Evolutionary conservation across 2,888 invertebrate species (phyloP).

Genomic region (Hermaeophaga mercurialis): DNA sequence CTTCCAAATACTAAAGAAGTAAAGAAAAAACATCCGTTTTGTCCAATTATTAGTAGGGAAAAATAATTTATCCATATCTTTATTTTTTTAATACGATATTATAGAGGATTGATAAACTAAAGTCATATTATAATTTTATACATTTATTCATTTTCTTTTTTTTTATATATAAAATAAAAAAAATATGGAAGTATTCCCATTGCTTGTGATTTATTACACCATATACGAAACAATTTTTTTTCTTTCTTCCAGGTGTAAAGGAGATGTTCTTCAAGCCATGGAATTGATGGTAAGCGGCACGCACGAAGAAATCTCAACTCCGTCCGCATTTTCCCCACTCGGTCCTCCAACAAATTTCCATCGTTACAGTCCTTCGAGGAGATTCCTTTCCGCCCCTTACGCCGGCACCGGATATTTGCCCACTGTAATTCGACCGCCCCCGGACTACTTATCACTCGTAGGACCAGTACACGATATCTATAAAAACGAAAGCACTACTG

Average conservation of each 20-base stretch:
- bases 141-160: too few relatives aligned
- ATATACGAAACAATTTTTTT: too few relatives aligned
- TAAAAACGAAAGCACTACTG: conserved; percentile 55
- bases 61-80: too few relatives aligned
- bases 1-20: too few relatives aligned
- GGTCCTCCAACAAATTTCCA: conserved; percentile 67
- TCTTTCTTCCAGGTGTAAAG: conserved; percentile 58
- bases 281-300: conserved; percentile 77
- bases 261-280: conserved; percentile 91
- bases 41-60: too few relatives aligned
- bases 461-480: conserved; percentile 56
- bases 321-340: conserved; percentile 80
- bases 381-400: conserved; percentile 82
- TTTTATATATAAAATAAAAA: too few relatives aligned
- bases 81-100: too few relatives aligned
- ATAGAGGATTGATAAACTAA: too few relatives aligned
- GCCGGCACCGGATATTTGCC: conserved; percentile 83
- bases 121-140: too few relatives aligned
- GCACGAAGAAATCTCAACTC: conserved; percentile 49
- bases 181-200: too few relatives aligned
- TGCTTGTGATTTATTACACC: too few relatives aligned
- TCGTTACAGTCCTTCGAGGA: conserved; percentile 66
- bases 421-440: conserved; percentile 69
- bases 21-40: too few relatives aligned
- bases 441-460: conserved; percentile 54